Evolutionary conservation across 2,888 invertebrate genomes (phyloP), one percentile per base, ranked within the genome.

Genomic region (Apoderus coryli): DNA sequence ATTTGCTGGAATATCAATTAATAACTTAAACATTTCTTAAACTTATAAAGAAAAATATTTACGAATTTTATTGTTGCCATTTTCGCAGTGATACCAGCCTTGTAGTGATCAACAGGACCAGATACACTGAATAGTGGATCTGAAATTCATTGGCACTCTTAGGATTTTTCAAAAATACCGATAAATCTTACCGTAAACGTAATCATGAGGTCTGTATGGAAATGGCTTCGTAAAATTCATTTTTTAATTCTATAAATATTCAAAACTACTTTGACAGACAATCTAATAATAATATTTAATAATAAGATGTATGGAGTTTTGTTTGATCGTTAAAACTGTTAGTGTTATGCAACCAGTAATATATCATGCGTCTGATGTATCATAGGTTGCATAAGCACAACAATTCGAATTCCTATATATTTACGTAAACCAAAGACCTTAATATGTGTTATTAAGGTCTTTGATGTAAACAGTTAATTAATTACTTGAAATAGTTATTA

Each of bases 121-220:
- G 69, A 69, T 2, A 70, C 67, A 13, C 66, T 61, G 46, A 60
- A 70, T 2, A 65, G 50, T 0, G 69, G 65, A 53, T 71, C 71
- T 71, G 27, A 14, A 42, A 19, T 19, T n/a, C n/a, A 19, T 19
- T 19, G 19, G 19, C 6, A n/a, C n/a, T 7, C 19, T 7, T 19
- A 19, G 6, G n/a, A 19, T 19, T 7, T 19, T 19, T 19, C 6
- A n/a, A 16, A 16, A 29, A 10, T n/a, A n/a, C n/a, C n/a, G n/a
- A n/a, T 25, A 24, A 14, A 16, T 36, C 40, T 32, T 36, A 48
- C 48, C 49, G 28, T 49, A 49, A 37, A 46, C 43, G 19, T 44
- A 49, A 32, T 49, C 49, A 25, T 46, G 41, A 1, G 46, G 45
- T 32, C 47, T 39, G 25, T 44, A 46, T 7, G 47, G 44, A 32